These are phyloP conservation scores for Caenorhabditis macrosperma DNA, from an alignment of 2,888 invertebrate genomes.

Conservation along the genomic window DNA sequence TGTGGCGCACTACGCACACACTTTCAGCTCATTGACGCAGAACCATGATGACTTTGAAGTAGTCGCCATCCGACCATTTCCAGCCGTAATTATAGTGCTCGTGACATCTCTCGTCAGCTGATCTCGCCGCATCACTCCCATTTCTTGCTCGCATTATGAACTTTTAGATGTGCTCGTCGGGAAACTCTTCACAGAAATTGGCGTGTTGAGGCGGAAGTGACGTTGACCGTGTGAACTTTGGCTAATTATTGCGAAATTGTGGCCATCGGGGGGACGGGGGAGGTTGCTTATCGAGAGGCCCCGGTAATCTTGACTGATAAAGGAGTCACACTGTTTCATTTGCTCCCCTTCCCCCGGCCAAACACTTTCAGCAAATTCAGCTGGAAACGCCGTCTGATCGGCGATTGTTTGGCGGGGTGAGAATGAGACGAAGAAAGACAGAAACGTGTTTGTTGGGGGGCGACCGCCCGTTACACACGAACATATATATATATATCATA, in stretches of 20 bases:
- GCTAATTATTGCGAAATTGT: constrained; percentile 23
- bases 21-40: neutral
- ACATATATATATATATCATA: constrained; percentile 40
- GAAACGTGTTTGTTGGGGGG: constrained; percentile 21
- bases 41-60: neutral
- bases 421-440: neutral
- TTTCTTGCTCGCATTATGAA: neutral
- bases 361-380: constrained; percentile 3
- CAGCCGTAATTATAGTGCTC: constrained; percentile 1
- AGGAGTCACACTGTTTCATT: constrained; percentile 21
- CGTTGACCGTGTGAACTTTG: constrained; percentile 17
- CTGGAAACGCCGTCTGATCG: neutral
- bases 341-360: neutral
- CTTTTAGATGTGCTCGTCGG: neutral
- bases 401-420: neutral
- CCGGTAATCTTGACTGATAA: constrained; percentile 8
- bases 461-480: no score
- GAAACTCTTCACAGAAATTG: neutral
- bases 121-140: neutral
- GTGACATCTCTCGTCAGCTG: constrained; percentile 1
- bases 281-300: neutral
- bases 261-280: neutral
- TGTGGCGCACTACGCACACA: constrained; percentile 7
- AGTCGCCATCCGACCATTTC: neutral
- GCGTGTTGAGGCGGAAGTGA: constrained; percentile 29